Conservation (phyloP, 2,113 vertebrate species). For the Gasterosteus aculeatus region DNA sequence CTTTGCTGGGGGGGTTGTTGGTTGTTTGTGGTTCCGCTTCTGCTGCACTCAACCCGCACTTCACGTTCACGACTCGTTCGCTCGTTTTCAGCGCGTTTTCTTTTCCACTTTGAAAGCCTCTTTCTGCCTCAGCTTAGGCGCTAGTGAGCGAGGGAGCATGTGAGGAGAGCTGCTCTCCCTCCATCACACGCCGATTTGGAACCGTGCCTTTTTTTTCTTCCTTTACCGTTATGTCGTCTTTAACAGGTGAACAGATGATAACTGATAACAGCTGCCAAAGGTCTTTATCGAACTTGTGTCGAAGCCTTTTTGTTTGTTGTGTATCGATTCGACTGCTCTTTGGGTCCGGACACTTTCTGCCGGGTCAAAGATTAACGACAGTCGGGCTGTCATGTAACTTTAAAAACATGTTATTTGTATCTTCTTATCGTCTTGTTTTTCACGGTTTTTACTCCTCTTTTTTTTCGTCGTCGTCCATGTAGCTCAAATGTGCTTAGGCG, state of each 20-base stretch:
- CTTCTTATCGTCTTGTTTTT: constrained; percentile 6
- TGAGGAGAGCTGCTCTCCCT: constrained; percentile 30
- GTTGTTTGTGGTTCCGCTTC: not conserved
- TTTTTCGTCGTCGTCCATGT: not conserved
- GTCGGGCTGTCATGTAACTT: constrained; percentile 17
- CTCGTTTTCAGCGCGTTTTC: not conserved
- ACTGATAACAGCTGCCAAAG: not conserved
- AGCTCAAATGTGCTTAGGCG: not conserved
- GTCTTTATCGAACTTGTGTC: constrained; percentile 22
- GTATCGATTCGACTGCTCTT: constrained; percentile 40
- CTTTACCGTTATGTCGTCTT: constrained; percentile 76
- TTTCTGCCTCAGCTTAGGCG: not conserved
- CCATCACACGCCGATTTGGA: constrained; percentile 52
- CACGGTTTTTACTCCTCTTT: not conserved
- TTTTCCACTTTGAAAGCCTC: not conserved
- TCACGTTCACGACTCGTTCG: not conserved
- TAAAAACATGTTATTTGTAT: not conserved
- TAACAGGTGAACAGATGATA: constrained; percentile 73
- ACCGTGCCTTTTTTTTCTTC: not conserved
- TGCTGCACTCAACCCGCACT: not conserved
- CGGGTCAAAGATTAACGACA: constrained; percentile 26
- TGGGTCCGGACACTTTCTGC: not conserved
- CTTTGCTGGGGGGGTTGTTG: too few species aligned
- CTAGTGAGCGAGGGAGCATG: constrained; percentile 11
- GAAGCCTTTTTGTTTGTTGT: constrained; percentile 50